Base-by-base conservation (phyloP, 2,888 invertebrate species). In the Pyralis farinalis region DNA sequence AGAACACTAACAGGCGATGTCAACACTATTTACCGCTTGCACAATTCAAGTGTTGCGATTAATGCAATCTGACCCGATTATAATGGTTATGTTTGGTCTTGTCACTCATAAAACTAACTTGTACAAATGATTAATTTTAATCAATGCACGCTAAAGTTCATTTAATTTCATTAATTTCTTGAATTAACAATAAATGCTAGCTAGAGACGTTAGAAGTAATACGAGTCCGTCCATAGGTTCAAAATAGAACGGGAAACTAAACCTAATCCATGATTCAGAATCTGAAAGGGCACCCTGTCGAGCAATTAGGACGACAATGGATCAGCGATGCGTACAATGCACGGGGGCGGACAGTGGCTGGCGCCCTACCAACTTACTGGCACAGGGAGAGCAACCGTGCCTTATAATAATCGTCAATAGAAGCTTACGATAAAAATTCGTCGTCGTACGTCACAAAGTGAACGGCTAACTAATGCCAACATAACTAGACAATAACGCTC, bases 291-390 rank as follows among this genome's bases (percentile, higher is more conserved):
- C 63, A 66, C 40, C 40, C 39, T 49, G 58, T 16, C 53, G 57
- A 59, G 59, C 63, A 71, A 73, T 66, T 63, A 70, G 66, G 63
- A 63, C 69, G 51, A 63, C 61, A 68, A 63, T 69, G 69, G 71
- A 65, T 69, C 71, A 66, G 59, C 55, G 59, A 72, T 66, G 62
- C 60, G 49, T 47, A 54, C 59, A 51, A 60, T 60, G 62, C 50
- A 53, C 48, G 48, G 46, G 48, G 49, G 44, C 45, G 47, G 43
- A 32, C 31, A 28, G 31, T 42, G 39, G 31, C 40, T 49, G 48
- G 48, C 48, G 40, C 27, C 10, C 40, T 40, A 49, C 48, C 48
- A 49, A 49, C 33, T 33, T 27, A 39, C 32, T 33, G 25, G 29
- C 37, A 12, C 22, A 12, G 30, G 10, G 20, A 21, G 11, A 21